These are phyloP conservation scores for Sus scrofa DNA, from an alignment of 2,113 vertebrate genomes.

Conservation along the genomic window T2T-Sscrofa CM000812.6:170781001-170781500, in stretches of 20 bases:
- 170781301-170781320: neutral
- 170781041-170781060: neutral
- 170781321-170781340: neutral
- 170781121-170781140: neutral
- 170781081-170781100: no score
- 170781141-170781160: neutral
- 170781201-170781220: neutral
- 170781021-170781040: neutral
- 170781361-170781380: neutral
- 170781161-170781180: neutral
- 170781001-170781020: neutral
- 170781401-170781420: neutral
- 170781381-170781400: neutral
- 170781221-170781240: neutral
- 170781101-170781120: no score
- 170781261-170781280: neutral
- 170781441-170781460: no score
- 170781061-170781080: neutral
- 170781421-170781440: neutral
- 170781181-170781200: neutral
- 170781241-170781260: neutral
- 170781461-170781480: no score
- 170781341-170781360: neutral
- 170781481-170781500: no score
- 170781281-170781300: neutral